These are phyloP conservation scores for Trogon melanurus DNA, from an alignment of 2,113 vertebrate genomes.

Conservation along the genomic window DNA sequence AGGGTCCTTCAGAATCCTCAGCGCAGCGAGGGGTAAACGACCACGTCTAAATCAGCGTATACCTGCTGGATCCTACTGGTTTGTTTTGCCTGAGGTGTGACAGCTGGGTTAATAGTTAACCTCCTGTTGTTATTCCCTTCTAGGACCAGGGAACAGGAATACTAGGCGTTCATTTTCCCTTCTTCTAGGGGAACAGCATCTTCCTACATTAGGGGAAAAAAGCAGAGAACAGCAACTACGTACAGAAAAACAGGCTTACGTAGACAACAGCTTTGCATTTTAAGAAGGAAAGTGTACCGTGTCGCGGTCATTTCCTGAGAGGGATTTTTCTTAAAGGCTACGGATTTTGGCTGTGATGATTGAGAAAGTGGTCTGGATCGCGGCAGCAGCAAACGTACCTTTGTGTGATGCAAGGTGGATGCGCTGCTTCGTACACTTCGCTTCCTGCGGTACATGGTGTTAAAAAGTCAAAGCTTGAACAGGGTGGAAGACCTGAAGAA, in stretches of 20 bases:
- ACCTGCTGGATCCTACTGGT: not conserved
- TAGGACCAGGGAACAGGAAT: not conserved
- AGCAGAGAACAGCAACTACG: not conserved
- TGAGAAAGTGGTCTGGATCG: not conserved
- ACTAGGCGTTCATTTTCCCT: not conserved
- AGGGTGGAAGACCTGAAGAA: not conserved
- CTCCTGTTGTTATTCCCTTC: not conserved
- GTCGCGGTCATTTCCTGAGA: not conserved
- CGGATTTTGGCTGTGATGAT: not conserved
- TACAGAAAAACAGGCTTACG: not conserved
- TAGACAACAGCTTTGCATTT: not conserved
- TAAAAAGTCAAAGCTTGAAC: not conserved
- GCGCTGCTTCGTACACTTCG: not conserved
- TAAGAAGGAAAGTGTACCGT: not conserved
- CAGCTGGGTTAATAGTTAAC: not conserved
- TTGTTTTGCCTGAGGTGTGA: not conserved
- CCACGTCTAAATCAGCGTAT: not conserved
- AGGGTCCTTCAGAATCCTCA: not conserved
- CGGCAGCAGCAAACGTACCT: not conserved
- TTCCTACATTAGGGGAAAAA: not conserved
- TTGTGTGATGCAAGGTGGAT: not conserved
- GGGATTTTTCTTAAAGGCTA: not conserved
- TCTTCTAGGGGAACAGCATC: not conserved
- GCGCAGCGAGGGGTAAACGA: not conserved
- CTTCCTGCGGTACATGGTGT: not conserved